Conservation (phyloP, 2,888 invertebrate species). For the Aporophyla nigra region DNA sequence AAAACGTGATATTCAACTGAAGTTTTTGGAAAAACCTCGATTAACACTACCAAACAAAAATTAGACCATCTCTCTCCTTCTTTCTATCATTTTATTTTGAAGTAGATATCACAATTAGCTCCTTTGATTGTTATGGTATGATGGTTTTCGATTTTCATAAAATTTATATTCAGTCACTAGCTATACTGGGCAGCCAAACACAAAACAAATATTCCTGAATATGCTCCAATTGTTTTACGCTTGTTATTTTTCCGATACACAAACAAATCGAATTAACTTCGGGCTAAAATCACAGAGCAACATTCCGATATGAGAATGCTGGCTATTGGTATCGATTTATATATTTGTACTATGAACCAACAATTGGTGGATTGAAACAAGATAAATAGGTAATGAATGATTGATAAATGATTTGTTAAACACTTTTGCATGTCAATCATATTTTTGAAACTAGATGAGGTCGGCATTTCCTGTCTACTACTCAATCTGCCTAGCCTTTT, state of each 20-base stretch:
- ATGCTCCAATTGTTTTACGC: conserved; percentile 3
- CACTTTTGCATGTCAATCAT: no score
- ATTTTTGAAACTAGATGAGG: no score
- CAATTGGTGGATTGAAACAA: no score
- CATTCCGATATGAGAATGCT: background rate
- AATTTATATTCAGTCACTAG: background rate
- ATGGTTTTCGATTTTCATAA: background rate
- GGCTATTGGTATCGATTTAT: background rate
- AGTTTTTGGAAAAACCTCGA: no score
- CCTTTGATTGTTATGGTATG: background rate
- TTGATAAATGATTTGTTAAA: no score
- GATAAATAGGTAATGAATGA: no score
- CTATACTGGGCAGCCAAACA: background rate
- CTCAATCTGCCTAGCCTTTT: no score
- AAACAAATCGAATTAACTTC: conserved; percentile 22
- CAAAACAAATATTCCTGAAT: conserved; percentile 32
- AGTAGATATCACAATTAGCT: background rate
- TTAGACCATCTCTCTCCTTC: background rate
- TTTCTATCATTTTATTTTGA: background rate
- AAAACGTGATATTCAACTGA: no score
- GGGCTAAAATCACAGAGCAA: conserved; percentile 25
- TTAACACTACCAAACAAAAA: no score
- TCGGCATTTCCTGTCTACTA: no score
- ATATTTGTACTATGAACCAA: background rate
- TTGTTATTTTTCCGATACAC: conserved; percentile 18